Evolutionary conservation across 2,113 vertebrate species (phyloP).

Genomic region (Dolichallabes microphthalmus): DNA sequence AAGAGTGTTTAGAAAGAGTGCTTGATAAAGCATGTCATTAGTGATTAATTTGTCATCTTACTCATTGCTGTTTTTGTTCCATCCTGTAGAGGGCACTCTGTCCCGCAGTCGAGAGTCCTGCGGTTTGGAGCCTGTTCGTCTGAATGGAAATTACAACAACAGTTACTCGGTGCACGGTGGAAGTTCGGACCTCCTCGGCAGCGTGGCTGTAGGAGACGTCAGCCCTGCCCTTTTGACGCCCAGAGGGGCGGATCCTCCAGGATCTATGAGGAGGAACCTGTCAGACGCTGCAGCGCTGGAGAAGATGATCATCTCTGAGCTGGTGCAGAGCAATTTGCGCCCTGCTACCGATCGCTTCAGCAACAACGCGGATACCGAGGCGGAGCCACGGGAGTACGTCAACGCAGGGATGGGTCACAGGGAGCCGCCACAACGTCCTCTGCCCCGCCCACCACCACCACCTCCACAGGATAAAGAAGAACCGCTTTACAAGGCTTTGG

Average conservation of each 20-base stretch:
- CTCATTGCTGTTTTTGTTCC: slow-evolving; percentile 17
- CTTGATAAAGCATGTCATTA: neutral
- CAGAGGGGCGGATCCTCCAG: slow-evolving; percentile 67
- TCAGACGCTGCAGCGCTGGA: slow-evolving; percentile 85
- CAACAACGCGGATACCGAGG: slow-evolving; percentile 37
- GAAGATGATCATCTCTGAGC: slow-evolving; percentile 94
- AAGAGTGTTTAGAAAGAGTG: neutral
- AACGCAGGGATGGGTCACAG: slow-evolving; percentile 33
- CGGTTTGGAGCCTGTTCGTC: slow-evolving; percentile 86
- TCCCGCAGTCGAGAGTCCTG: slow-evolving; percentile 83
- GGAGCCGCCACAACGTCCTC: slow-evolving; percentile 59
- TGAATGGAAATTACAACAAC: slow-evolving; percentile 94
- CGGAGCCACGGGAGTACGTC: slow-evolving; percentile 39
- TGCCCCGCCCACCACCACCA: slow-evolving; percentile 71
- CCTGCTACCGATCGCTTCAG: slow-evolving; percentile 71
- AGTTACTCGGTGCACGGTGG: slow-evolving; percentile 87
- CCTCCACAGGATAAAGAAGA: slow-evolving; percentile 77
- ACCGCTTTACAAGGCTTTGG: slow-evolving; percentile 87
- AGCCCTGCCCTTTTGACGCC: slow-evolving; percentile 74
- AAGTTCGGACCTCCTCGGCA: slow-evolving; percentile 79
- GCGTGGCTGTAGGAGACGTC: slow-evolving; percentile 72
- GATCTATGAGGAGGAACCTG: slow-evolving; percentile 77
- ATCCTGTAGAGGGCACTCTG: slow-evolving; percentile 77
- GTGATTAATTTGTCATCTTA: neutral
- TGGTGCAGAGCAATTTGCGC: slow-evolving; percentile 90